Evolutionary conservation across 2,888 invertebrate species (phyloP).

Genomic region (Drosophila paracracens): DNA sequence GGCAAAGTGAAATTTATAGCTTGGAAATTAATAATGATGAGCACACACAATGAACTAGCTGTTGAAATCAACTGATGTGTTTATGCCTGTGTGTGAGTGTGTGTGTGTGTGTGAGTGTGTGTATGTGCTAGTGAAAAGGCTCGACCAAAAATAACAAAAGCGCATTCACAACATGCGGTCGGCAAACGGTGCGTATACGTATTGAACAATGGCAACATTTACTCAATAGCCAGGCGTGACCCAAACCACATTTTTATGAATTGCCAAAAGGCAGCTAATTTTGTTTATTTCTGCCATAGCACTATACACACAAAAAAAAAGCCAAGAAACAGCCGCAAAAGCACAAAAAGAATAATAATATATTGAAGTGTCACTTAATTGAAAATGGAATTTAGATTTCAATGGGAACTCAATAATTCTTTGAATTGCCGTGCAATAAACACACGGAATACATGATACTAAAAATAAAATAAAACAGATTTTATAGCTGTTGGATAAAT

Average conservation of each 20-base stretch:
- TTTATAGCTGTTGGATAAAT: background rate
- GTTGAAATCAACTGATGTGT: conserved; percentile 57
- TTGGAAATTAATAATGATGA: conserved; percentile 79
- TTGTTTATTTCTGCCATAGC: background rate
- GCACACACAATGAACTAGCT: conserved; percentile 70
- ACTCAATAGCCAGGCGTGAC: conserved; percentile 18
- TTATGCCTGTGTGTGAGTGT: conserved; percentile 16
- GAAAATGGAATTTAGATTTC: background rate
- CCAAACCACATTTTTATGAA: conserved; percentile 33
- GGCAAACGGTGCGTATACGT: conserved; percentile 54
- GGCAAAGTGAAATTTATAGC: conserved; percentile 78
- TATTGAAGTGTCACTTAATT: background rate
- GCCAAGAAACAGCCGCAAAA: too few species aligned
- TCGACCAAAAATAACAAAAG: conserved; percentile 56
- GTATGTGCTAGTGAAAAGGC: conserved; percentile 25
- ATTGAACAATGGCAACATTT: conserved; percentile 25
- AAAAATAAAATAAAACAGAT: background rate
- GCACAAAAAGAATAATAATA: background rate
- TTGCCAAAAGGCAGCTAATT: conserved; percentile 29
- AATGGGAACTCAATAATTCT: background rate
- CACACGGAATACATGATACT: background rate
- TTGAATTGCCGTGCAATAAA: background rate
- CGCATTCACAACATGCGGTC: conserved; percentile 41
- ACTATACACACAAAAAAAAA: background rate
- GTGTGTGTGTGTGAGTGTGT: conserved; percentile 15